Evolutionary conservation across 2,113 vertebrate species (phyloP), one percentile per base, ranked within the genome.

Genomic region (Heterochromis multidens): DNA sequence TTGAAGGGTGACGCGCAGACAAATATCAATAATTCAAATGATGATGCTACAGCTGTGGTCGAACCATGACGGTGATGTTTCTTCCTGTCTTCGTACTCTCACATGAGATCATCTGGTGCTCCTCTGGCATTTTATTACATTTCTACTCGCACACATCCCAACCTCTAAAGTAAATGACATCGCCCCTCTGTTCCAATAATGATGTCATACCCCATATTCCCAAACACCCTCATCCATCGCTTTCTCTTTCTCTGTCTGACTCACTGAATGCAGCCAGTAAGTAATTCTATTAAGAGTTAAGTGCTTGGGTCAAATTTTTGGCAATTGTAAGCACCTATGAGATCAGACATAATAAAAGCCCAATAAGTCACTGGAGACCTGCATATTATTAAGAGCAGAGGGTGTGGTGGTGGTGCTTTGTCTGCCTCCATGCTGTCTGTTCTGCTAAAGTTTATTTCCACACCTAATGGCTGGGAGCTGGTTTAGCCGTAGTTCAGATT

Each of bases 271-370:
- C 84, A 88, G 88, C 84, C 92, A 85, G 91, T 88, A 93, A 94
- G 90, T 94, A 90, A 95, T 94, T 94, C 80, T 91, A 89, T 94
- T 95, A 89, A 83, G 89, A 92, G 90, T 94, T 93, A 94, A 95
- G 95, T 94, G 93, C 89, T 90, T 19, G 27, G 94, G 92, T 91
- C 92, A 92, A 43, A 87, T 86, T 95, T 92, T 93, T 92, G 87
- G 90, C 93, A 92, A 93, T 84, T 92, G 87, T 84, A 86, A 89
- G 89, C 87, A 89, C 89, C 92, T 59, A 92, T 95, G 94, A 94
- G 94, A 90, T 95, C 94, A 94, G 80, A 65, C 35, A 46, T 81
- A 88, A 91, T 94, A 92, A 92, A 94, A 90, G 80, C 63, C 54
- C 81, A 81, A 86, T 87, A 88, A 91, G 85, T 91, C 93, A 91